Percentiles rank a stretch among this genome's conserved stretches.
Conservation (phyloP, 2,888 invertebrate species). For the Tiliacea citrago region DNA sequence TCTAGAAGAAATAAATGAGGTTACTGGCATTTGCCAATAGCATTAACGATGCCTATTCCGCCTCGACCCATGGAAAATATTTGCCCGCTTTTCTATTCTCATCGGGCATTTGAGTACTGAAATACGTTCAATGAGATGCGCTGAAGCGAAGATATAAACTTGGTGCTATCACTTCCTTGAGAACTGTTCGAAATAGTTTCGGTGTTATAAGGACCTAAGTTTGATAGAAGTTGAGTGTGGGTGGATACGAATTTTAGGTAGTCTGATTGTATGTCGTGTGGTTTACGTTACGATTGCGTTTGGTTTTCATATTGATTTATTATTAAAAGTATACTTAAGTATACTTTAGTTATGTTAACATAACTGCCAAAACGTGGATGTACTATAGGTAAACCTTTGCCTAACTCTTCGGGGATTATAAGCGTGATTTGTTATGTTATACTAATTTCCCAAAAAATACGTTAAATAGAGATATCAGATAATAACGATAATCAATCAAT, state of each 20-base stretch:
- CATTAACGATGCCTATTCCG: constrained; percentile 52
- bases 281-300: not conserved
- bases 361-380: no score
- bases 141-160: constrained; percentile 44
- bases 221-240: constrained; percentile 21
- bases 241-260: constrained; percentile 16
- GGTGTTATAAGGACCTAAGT: constrained; percentile 22
- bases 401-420: no score
- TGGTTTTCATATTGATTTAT: not conserved
- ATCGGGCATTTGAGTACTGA: constrained; percentile 41
- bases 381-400: no score
- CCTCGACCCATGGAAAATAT: constrained; percentile 45
- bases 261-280: not conserved
- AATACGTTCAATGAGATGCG: constrained; percentile 35
- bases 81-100: constrained; percentile 32
- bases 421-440: no score
- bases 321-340: no score
- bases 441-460: not conserved
- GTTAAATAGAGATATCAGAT: not conserved
- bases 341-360: no score
- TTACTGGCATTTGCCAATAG: constrained; percentile 47
- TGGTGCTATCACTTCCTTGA: constrained; percentile 45
- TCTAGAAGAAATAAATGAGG: constrained; percentile 47
- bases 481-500: not conserved
- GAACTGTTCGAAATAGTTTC: constrained; percentile 38